Conservation (phyloP, 2,113 vertebrate species). For the Dicrurus megarhynchus region DNA sequence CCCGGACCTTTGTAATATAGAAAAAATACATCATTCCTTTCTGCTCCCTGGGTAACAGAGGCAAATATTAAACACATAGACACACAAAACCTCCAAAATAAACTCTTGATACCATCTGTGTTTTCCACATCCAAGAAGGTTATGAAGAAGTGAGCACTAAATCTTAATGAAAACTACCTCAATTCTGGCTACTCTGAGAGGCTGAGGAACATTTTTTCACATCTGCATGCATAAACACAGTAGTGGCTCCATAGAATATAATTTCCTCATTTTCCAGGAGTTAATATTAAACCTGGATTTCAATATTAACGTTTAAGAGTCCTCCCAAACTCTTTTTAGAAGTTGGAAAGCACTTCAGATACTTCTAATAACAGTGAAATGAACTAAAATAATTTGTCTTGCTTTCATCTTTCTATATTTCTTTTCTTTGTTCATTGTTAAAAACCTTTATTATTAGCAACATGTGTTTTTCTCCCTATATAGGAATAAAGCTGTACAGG, state of each 20-base stretch:
- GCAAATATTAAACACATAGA: neutral
- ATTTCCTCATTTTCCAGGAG: neutral
- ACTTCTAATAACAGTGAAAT: neutral
- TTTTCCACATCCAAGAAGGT: neutral
- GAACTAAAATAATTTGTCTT: neutral
- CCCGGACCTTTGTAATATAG: neutral
- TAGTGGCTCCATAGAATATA: neutral
- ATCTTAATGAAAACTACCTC: neutral
- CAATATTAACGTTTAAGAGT: neutral
- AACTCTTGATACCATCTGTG: neutral
- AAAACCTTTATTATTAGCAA: neutral
- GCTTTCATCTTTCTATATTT: constrained; percentile 2
- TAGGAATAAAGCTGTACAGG: constrained; percentile 34
- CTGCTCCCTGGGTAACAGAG: neutral
- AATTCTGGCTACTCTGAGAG: neutral
- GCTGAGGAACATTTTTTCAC: neutral
- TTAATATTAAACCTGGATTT: neutral
- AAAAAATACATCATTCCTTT: neutral
- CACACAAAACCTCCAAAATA: neutral
- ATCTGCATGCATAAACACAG: neutral
- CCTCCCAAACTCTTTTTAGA: neutral
- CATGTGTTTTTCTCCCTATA: neutral
- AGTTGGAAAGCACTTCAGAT: neutral
- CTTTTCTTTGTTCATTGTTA: constrained; percentile 5
- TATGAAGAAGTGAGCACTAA: neutral